phyloP scores from a whole-genome alignment of 2,113 vertebrate genomes.

The Miniopterus natalensis region DNA sequence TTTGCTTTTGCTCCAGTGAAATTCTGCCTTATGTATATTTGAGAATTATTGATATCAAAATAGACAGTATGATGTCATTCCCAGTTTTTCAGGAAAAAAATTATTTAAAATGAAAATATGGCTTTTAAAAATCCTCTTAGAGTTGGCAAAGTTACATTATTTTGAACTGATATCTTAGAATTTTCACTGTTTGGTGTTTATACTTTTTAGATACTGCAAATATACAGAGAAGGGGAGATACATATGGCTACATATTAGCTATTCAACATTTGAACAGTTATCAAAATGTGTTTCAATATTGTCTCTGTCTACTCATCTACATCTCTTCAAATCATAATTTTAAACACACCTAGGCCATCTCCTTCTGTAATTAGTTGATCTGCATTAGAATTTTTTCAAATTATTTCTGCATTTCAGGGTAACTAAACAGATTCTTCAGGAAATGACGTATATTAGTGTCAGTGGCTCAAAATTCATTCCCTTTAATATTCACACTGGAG shows the following conservation, averaged over 20 bases:
- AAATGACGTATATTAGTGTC: slow-evolving; percentile 60
- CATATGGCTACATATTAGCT: not conserved
- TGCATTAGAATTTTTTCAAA: slow-evolving; percentile 60
- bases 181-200: not conserved
- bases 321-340: slow-evolving; percentile 58
- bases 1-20: not conserved
- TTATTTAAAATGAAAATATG: slow-evolving; percentile 27
- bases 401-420: slow-evolving; percentile 40
- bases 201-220: not conserved
- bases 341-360: slow-evolving; percentile 35
- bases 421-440: slow-evolving; percentile 67
- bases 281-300: not conserved
- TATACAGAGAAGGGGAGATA: not conserved
- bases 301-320: not conserved
- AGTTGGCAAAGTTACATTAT: not conserved
- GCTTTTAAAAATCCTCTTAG: not conserved
- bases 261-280: not conserved
- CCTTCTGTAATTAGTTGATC: slow-evolving; percentile 28
- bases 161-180: slow-evolving; percentile 15
- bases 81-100: not conserved
- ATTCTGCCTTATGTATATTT: not conserved
- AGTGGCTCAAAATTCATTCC: slow-evolving; percentile 51
- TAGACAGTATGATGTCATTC: not conserved
- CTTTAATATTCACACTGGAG: not conserved
- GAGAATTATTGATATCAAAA: not conserved